Percentiles rank a stretch among this genome's conserved stretches.
Evolutionary conservation across 2,888 invertebrate species (phyloP).

Genomic region (Cheilosia impressa): DNA sequence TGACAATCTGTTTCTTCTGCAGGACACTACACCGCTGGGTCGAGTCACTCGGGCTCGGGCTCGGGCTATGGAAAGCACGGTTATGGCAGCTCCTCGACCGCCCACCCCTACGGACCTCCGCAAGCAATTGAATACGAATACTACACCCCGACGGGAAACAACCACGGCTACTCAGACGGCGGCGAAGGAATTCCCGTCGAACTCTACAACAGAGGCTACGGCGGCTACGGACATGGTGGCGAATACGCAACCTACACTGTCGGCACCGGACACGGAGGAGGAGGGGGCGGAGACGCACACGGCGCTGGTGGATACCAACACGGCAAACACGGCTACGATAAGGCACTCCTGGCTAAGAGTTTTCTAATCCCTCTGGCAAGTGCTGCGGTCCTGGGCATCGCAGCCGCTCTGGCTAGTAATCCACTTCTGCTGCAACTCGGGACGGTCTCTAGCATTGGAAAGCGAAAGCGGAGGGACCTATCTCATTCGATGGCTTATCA

Average conservation of each 20-base stretch:
- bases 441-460: conserved; percentile 86
- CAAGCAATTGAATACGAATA: conserved; percentile 75
- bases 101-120: conserved; percentile 76
- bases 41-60: conserved; percentile 80
- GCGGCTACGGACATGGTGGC: conserved; percentile 76
- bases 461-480: conserved; percentile 78
- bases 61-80: conserved; percentile 81
- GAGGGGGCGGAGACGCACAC: conserved; percentile 39
- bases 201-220: conserved; percentile 79
- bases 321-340: conserved; percentile 77
- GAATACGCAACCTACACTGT: conserved; percentile 56
- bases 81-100: conserved; percentile 51
- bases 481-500: conserved; percentile 65
- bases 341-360: conserved; percentile 84
- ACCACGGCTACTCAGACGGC: conserved; percentile 76
- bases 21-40: conserved; percentile 55
- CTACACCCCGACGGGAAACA: conserved; percentile 64
- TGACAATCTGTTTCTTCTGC: conserved; percentile 32
- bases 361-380: conserved; percentile 90
- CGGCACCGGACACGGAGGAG: conserved; percentile 18
- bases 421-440: conserved; percentile 92
- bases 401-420: conserved; percentile 90
- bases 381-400: conserved; percentile 91
- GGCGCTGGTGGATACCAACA: conserved; percentile 62
- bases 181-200: conserved; percentile 80